Conservation (phyloP, 2,113 vertebrate genomes). For the Anseranas semipalmata region DNA sequence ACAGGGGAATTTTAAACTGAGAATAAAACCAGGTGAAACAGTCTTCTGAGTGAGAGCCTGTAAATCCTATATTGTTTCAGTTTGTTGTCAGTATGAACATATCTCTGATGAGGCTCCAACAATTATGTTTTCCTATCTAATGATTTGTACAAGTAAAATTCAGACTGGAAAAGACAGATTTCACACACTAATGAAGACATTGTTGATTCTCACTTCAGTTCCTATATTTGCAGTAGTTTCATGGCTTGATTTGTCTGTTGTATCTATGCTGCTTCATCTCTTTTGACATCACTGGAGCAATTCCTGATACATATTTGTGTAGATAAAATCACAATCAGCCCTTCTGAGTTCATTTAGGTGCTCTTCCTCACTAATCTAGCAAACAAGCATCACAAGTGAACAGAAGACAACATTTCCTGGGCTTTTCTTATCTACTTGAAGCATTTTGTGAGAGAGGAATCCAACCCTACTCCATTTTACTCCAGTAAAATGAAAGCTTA, state of each 20-base stretch:
- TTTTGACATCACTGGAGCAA: neutral
- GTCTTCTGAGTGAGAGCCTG: neutral
- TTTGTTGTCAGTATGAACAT: neutral
- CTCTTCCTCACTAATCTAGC: neutral
- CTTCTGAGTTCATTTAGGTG: neutral
- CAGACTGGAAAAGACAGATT: neutral
- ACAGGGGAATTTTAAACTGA: neutral
- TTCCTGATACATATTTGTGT: neutral
- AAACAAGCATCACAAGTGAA: neutral
- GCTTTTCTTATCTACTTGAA: neutral
- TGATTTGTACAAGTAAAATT: neutral
- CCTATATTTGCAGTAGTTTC: neutral
- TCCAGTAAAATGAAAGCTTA: neutral
- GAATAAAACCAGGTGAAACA: neutral
- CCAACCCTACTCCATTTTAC: neutral
- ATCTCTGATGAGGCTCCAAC: neutral
- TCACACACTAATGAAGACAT: neutral
- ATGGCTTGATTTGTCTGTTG: neutral
- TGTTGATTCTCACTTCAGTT: neutral
- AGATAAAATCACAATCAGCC: neutral
- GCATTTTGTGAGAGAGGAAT: neutral
- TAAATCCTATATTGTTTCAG: neutral
- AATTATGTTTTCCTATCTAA: neutral
- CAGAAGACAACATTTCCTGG: neutral
- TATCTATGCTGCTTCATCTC: neutral